Evolutionary conservation across 2,888 invertebrate species (phyloP).

Genomic region (Synergus umbraculus): DNA sequence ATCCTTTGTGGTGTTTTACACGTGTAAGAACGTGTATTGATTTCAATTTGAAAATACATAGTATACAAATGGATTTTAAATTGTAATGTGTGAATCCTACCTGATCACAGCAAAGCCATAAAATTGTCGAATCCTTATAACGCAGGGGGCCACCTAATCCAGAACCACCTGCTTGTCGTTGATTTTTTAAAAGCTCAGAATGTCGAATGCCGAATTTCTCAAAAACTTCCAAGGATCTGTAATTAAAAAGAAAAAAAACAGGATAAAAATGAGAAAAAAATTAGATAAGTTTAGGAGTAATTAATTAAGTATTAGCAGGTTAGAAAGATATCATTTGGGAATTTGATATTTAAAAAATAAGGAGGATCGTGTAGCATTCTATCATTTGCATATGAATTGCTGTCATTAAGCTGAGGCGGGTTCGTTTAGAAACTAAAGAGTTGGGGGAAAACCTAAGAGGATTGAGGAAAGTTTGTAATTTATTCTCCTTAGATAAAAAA

Average conservation of each 20-base stretch:
- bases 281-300: not conserved
- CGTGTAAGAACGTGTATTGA: slow-evolving; percentile 5
- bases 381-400: too few relatives aligned
- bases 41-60: not conserved
- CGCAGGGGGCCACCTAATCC: slow-evolving; percentile 86
- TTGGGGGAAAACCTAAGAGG: too few relatives aligned
- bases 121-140: slow-evolving; percentile 85
- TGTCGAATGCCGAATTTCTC: slow-evolving; percentile 83
- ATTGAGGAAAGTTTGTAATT: too few relatives aligned
- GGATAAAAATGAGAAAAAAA: not conserved
- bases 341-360: too few relatives aligned
- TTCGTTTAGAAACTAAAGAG: too few relatives aligned
- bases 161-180: slow-evolving; percentile 82
- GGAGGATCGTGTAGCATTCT: too few relatives aligned
- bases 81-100: slow-evolving; percentile 73
- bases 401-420: too few relatives aligned
- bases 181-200: slow-evolving; percentile 85
- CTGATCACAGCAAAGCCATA: slow-evolving; percentile 92
- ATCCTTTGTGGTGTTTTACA: not conserved
- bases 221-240: slow-evolving; percentile 88
- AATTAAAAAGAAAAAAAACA: slow-evolving; percentile 49
- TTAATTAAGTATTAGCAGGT: too few relatives aligned
- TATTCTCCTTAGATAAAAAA: too few relatives aligned
- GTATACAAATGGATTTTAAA: not conserved
- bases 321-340: too few relatives aligned